A percentile compares a stretch with the other conserved stretches of the same genome.
Evolutionary conservation across 2,113 vertebrate species (phyloP).

Genomic region (Penelope pileata): DNA sequence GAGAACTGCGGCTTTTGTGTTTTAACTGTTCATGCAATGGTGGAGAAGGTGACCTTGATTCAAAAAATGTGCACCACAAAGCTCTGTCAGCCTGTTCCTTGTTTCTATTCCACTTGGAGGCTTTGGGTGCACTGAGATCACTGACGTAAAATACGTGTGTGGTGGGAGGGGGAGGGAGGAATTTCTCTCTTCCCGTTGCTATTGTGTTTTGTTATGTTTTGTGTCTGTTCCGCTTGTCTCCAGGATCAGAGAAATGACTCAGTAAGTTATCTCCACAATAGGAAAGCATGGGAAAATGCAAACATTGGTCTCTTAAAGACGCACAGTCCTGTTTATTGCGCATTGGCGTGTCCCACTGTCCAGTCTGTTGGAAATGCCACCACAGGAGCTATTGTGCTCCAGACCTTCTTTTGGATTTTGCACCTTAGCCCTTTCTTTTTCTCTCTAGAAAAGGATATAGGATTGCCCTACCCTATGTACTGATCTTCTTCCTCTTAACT

Average conservation of each 20-base stretch:
- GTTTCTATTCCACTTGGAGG: background rate
- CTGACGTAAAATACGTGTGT: background rate
- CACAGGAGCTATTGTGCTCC: background rate
- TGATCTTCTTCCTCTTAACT: background rate
- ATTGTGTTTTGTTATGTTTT: conserved; percentile 51
- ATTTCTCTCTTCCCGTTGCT: conserved; percentile 56
- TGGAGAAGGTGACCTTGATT: background rate
- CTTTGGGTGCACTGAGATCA: background rate
- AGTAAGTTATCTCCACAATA: conserved; percentile 64
- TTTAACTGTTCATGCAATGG: background rate
- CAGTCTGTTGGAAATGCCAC: background rate
- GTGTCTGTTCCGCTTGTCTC: conserved; percentile 49
- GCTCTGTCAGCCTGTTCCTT: background rate
- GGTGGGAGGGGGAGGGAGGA: conserved; percentile 18
- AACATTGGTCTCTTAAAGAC: conserved; percentile 61
- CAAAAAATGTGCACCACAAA: background rate
- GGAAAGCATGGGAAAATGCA: conserved; percentile 65
- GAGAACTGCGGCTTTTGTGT: background rate
- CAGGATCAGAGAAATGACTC: conserved; percentile 72
- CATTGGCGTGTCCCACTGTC: background rate
- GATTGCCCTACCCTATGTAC: background rate
- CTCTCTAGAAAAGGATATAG: background rate
- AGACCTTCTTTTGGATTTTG: background rate
- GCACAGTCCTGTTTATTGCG: background rate
- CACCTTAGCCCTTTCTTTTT: background rate